Evolutionary conservation across 35 echinoderm and acorn worm genomes (phyloP).

Genomic region (Apostichopus californicus): DNA sequence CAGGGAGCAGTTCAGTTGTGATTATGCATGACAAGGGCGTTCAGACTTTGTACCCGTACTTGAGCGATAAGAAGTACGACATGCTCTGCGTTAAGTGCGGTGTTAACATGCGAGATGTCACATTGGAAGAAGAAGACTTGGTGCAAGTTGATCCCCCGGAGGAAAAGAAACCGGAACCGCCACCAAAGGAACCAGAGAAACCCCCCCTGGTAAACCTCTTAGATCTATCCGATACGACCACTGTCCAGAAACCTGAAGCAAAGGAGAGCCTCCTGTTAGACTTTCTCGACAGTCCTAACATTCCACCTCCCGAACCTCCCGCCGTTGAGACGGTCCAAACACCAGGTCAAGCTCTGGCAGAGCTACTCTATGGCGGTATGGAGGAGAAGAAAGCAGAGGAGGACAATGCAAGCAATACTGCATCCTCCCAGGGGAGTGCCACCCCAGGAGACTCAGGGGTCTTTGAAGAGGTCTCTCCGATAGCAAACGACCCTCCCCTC

Average conservation of each 20-base stretch:
- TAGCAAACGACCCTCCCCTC: background rate
- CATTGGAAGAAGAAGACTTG: constrained; percentile 26
- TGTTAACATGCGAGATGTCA: constrained; percentile 47
- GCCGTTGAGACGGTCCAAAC: constrained; percentile 24
- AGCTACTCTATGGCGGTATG: constrained; percentile 35
- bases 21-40: constrained; percentile 87
- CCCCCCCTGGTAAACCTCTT: constrained; percentile 65
- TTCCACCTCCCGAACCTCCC: constrained; percentile 5
- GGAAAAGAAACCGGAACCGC: background rate
- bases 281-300: constrained; percentile 42
- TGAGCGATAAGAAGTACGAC: constrained; percentile 62
- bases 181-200: constrained; percentile 2
- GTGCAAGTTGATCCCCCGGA: background rate
- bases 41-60: constrained; percentile 68
- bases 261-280: constrained; percentile 66
- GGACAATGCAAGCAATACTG: constrained; percentile 39
- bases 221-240: constrained; percentile 66
- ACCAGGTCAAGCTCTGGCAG: constrained; percentile 48
- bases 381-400: constrained; percentile 50
- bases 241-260: constrained; percentile 48
- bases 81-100: constrained; percentile 85
- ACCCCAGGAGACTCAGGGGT: constrained; percentile 56
- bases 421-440: constrained; percentile 55
- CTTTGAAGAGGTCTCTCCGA: constrained; percentile 48
- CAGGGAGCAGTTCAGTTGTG: constrained; percentile 47